A percentile compares a stretch with the other conserved stretches of the same genome.
These are phyloP conservation scores for Achlya flavicornis DNA, from an alignment of 2,888 invertebrate genomes.

Conservation along the genomic window DNA sequence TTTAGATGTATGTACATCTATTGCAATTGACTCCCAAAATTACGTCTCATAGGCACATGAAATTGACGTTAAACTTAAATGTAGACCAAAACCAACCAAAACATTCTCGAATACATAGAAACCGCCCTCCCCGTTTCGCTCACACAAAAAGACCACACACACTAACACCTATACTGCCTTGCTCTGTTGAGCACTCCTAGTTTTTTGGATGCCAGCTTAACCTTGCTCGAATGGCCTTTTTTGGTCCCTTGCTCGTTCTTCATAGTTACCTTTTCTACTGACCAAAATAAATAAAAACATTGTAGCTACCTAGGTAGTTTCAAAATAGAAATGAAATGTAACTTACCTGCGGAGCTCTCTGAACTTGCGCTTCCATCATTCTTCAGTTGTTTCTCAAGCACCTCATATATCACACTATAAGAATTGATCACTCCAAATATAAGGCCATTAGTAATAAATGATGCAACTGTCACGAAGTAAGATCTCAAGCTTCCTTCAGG, in stretches of 20 bases:
- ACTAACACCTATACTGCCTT: too few species aligned
- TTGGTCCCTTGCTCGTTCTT: background rate
- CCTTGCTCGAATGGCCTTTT: too few species aligned
- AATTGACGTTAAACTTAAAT: too few species aligned
- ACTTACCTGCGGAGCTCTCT: slow-evolving; percentile 92
- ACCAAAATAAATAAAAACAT: background rate
- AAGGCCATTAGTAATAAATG: slow-evolving; percentile 95
- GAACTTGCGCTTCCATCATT: slow-evolving; percentile 87
- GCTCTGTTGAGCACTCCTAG: too few species aligned
- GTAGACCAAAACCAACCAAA: too few species aligned
- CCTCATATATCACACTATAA: slow-evolving; percentile 91
- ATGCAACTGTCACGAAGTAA: slow-evolving; percentile 91
- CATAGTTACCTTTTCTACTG: background rate
- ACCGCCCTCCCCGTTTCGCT: too few species aligned
- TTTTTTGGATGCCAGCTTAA: too few species aligned
- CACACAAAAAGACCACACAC: too few species aligned
- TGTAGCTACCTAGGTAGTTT: background rate
- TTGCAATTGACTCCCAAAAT: too few species aligned
- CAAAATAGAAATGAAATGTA: background rate
- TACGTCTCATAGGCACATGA: too few species aligned
- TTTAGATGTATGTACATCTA: too few species aligned
- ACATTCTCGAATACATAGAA: too few species aligned
- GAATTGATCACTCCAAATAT: slow-evolving; percentile 96
- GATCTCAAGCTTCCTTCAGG: slow-evolving; percentile 92
- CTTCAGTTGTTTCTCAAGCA: slow-evolving; percentile 86